These are phyloP conservation scores for Agrochola lota DNA, from an alignment of 2,888 invertebrate genomes.

Conservation along the genomic window DNA sequence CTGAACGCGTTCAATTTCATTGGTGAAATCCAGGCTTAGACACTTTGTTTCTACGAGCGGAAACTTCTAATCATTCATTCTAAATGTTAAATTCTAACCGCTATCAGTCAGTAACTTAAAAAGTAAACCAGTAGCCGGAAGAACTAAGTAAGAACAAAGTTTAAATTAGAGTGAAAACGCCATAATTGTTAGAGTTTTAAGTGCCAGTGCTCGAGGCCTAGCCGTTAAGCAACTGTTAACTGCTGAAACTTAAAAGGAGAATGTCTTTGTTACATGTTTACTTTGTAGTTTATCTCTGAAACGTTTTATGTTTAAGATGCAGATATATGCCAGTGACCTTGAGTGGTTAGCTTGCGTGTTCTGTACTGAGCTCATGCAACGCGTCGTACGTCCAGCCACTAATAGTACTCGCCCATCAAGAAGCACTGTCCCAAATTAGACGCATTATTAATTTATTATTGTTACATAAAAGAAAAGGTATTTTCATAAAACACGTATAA, in stretches of 20 bases:
- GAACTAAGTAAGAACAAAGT: constrained; percentile 5
- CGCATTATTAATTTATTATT: too few relatives aligned
- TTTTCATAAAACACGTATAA: too few relatives aligned
- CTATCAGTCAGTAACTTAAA: accelerated
- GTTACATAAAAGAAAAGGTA: too few relatives aligned
- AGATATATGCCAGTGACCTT: too few relatives aligned
- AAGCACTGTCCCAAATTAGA: too few relatives aligned
- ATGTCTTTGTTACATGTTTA: constrained; percentile 33
- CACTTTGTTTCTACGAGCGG: neutral
- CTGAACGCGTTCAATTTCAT: too few relatives aligned
- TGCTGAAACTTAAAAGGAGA: constrained; percentile 39
- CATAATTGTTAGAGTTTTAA: constrained; percentile 33
- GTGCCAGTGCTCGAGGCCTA: constrained; percentile 3
- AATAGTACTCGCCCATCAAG: too few relatives aligned
- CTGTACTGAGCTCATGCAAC: too few relatives aligned
- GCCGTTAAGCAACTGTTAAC: constrained; percentile 35
- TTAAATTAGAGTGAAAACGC: constrained; percentile 26
- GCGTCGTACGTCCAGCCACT: too few relatives aligned
- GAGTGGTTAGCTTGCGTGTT: too few relatives aligned
- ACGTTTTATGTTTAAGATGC: neutral
- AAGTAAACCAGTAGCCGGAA: neutral
- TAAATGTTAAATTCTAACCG: neutral
- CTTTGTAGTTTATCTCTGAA: constrained; percentile 12
- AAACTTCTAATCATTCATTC: neutral
- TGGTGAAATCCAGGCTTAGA: too few relatives aligned